Percentiles rank a stretch among this genome's conserved stretches.
phyloP scores from a whole-genome alignment of 2,888 invertebrate species.

The Catocala nupta region DNA sequence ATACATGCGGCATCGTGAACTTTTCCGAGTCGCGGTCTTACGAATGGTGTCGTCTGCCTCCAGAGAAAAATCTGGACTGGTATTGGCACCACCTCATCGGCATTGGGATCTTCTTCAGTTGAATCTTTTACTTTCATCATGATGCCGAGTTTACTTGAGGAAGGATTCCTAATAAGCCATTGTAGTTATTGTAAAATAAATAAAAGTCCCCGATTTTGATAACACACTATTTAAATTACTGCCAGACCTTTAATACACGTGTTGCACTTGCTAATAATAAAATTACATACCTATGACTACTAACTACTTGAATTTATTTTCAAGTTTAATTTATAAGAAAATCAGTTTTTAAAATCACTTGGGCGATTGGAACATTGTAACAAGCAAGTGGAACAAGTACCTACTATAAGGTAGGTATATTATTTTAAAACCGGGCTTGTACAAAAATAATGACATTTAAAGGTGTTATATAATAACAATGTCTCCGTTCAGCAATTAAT shows the following conservation, averaged over 20 bases:
- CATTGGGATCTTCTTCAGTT: conserved; percentile 88
- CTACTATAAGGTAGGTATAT: neutral
- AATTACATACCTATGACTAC: no score
- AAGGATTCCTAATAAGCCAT: conserved; percentile 1
- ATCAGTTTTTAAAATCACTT: no score
- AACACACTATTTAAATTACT: no score
- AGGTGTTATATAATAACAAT: conserved; percentile 11
- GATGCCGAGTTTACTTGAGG: neutral
- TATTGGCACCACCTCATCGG: conserved; percentile 95
- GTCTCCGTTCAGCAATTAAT: conserved; percentile 1
- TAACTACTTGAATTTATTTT: no score
- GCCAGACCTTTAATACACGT: no score
- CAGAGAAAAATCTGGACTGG: conserved; percentile 99
- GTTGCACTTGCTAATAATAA: no score
- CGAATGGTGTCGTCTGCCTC: conserved; percentile 99
- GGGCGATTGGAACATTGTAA: no score
- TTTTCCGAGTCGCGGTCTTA: conserved; percentile 97
- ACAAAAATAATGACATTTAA: no score
- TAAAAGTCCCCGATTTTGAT: no score
- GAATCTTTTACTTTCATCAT: conserved; percentile 68
- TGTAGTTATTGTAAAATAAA: neutral
- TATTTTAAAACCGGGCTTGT: no score
- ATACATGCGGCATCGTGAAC: conserved; percentile 98
- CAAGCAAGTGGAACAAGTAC: no score
- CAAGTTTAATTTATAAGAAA: no score